A percentile compares a stretch with the other conserved stretches of the same genome.
These are phyloP conservation scores for Spheniscus humboldti DNA, from an alignment of 2,797 vertebrate species.

Conservation along the genomic window DNA sequence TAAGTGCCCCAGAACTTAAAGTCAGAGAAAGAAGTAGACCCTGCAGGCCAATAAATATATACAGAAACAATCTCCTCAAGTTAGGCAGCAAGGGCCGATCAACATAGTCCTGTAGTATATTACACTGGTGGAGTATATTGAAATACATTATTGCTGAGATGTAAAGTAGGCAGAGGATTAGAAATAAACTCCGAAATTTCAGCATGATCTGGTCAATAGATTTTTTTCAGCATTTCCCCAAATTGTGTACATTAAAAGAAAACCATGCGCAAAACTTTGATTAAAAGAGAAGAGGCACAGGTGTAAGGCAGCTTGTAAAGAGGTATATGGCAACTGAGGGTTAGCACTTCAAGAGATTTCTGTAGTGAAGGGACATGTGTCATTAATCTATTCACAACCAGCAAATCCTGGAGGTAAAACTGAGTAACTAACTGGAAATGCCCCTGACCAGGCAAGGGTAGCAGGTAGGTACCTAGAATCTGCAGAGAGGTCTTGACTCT, in stretches of 20 bases:
- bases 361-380: not conserved
- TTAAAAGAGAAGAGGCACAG: not conserved
- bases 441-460: not conserved
- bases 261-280: not conserved
- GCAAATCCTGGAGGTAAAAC: not conserved
- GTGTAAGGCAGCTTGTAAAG: not conserved
- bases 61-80: not conserved
- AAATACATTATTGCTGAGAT: not conserved
- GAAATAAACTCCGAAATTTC: not conserved
- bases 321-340: not conserved
- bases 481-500: not conserved
- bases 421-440: not conserved
- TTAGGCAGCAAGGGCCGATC: not conserved
- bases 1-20: not conserved
- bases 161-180: not conserved
- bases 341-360: not conserved
- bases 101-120: not conserved
- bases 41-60: not conserved
- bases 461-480: not conserved
- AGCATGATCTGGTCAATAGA: not conserved
- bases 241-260: not conserved
- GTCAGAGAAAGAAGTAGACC: not conserved
- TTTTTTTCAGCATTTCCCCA: not conserved
- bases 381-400: not conserved
- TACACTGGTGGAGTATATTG: not conserved